Evolutionary conservation across 2,113 vertebrate species (phyloP).

Genomic region (Nerophis lumbriciformis): DNA sequence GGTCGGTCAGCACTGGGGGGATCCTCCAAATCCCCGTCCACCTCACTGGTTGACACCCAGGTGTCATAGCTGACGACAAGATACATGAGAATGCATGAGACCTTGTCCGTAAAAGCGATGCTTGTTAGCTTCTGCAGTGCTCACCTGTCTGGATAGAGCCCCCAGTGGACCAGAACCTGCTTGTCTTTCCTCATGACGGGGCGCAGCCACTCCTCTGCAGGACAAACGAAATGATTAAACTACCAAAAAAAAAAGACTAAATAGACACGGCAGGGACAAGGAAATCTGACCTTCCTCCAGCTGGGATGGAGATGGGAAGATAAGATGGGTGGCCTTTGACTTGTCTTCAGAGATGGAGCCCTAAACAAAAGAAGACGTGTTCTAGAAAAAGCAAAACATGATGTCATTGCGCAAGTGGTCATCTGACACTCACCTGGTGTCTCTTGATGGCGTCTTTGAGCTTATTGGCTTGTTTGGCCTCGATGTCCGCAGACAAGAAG

Average conservation of each 20-base stretch:
- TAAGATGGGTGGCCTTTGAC: slow-evolving; percentile 90
- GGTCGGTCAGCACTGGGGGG: slow-evolving; percentile 86
- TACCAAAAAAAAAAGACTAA: no score
- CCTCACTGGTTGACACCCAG: slow-evolving; percentile 85
- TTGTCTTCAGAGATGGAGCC: slow-evolving; percentile 94
- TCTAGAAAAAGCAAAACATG: neutral
- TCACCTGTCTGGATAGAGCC: slow-evolving; percentile 80
- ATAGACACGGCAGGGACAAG: neutral
- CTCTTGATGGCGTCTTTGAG: slow-evolving; percentile 96
- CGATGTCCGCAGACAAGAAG: slow-evolving; percentile 89
- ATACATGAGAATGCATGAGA: neutral
- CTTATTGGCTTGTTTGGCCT: slow-evolving; percentile 88
- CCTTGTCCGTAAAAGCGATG: no score
- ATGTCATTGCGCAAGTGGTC: no score
- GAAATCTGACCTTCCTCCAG: slow-evolving; percentile 81
- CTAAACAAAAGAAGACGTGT: slow-evolving; percentile 52
- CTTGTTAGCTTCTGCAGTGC: slow-evolving; percentile 1
- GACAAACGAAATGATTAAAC: neutral
- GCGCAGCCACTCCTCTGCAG: slow-evolving; percentile 92
- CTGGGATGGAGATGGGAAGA: slow-evolving; percentile 82
- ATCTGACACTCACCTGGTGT: slow-evolving; percentile 80
- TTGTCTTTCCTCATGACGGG: slow-evolving; percentile 95
- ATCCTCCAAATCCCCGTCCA: slow-evolving; percentile 91
- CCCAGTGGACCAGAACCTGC: slow-evolving; percentile 95
- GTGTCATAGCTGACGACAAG: slow-evolving; percentile 84